phyloP scores from a whole-genome alignment of 2,888 invertebrate species.

The Phyllotreta striolata region DNA sequence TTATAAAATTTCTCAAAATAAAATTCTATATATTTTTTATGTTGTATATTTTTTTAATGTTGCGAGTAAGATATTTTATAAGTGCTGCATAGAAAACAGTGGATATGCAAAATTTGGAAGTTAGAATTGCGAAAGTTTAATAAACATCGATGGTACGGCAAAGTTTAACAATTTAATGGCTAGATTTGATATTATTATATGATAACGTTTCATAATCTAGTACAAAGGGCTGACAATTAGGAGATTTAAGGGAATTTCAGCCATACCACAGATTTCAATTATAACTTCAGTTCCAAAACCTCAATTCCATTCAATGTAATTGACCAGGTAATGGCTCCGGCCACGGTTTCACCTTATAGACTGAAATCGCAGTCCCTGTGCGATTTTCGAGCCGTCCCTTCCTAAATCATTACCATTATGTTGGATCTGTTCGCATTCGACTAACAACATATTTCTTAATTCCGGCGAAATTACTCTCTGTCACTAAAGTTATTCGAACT shows the following conservation, averaged over 20 bases:
- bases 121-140: no score
- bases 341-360: conserved; percentile 60
- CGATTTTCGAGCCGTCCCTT: conserved; percentile 53
- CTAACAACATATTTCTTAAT: conserved; percentile 31
- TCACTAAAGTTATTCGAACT: conserved; percentile 11
- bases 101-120: no score
- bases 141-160: no score
- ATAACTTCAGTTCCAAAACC: conserved; percentile 61
- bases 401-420: conserved; percentile 57
- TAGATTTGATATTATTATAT: conserved; percentile 42
- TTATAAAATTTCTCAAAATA: no score
- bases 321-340: conserved; percentile 62
- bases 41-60: no score
- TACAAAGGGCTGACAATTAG: conserved; percentile 60
- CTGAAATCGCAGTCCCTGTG: conserved; percentile 53
- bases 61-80: no score
- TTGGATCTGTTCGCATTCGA: conserved; percentile 43
- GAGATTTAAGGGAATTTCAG: conserved; percentile 61
- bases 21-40: no score
- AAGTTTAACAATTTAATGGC: no score
- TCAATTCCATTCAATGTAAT: conserved; percentile 62
- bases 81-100: no score
- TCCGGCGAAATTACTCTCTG: conserved; percentile 20
- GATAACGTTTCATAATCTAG: conserved; percentile 43
- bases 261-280: conserved; percentile 62